phyloP scores from a whole-genome alignment of 2,888 invertebrate species.

The Teleiodes luculella region DNA sequence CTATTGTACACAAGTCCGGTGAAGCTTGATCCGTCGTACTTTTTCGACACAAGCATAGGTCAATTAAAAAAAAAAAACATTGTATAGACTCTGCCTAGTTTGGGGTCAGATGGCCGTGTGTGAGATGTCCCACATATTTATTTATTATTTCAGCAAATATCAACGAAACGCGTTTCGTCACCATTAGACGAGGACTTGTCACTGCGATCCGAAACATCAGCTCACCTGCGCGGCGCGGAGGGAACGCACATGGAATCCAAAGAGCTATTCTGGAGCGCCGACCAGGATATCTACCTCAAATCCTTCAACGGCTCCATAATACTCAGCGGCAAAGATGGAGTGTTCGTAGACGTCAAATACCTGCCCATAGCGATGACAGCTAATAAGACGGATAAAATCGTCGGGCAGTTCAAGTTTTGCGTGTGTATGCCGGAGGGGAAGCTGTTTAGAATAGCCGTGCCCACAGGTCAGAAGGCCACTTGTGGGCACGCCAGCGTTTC shows the following conservation, averaged over 20 bases:
- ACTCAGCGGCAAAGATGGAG: conserved; percentile 83
- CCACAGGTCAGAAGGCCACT: conserved; percentile 76
- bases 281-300: conserved; percentile 87
- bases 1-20: no score
- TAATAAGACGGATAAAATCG: conserved; percentile 45
- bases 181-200: conserved; percentile 83
- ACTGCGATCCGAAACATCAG: conserved; percentile 83
- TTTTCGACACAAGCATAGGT: no score
- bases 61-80: no score
- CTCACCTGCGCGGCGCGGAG: conserved; percentile 87
- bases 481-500: conserved; percentile 82
- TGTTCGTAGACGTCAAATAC: conserved; percentile 82
- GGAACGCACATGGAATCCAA: conserved; percentile 86
- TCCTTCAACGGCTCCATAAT: conserved; percentile 87
- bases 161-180: conserved; percentile 85
- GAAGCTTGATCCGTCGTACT: no score
- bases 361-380: conserved; percentile 81
- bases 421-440: conserved; percentile 94
- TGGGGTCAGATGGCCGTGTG: no score
- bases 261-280: conserved; percentile 85
- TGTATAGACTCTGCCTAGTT: no score
- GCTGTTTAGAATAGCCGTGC: conserved; percentile 87
- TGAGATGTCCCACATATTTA: no score
- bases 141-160: conserved; percentile 67
- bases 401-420: conserved; percentile 89